Evolutionary conservation across 2,888 invertebrate species (phyloP).

Genomic region (Julus scandinavius): DNA sequence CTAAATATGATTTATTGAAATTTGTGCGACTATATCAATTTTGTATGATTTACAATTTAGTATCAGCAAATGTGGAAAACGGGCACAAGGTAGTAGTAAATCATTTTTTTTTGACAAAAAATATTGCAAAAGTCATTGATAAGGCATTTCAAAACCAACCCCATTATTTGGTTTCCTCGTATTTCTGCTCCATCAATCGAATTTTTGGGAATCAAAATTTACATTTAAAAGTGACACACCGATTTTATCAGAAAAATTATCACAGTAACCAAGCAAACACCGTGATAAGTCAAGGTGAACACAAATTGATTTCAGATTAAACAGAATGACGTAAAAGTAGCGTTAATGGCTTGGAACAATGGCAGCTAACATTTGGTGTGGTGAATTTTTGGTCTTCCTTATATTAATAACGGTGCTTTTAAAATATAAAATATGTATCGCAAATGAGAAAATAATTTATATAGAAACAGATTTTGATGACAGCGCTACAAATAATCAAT

Average conservation of each 20-base stretch:
- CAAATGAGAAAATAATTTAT: neutral
- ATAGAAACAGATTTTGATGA: neutral
- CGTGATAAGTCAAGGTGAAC: constrained; percentile 26
- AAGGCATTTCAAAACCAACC: constrained; percentile 23
- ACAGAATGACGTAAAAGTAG: neutral
- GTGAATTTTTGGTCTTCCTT: neutral
- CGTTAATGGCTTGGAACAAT: constrained; percentile 10
- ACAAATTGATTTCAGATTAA: neutral
- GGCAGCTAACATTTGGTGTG: neutral
- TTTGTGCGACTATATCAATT: neutral
- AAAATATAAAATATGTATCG: neutral
- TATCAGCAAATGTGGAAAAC: neutral
- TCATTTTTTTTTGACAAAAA: neutral
- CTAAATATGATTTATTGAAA: neutral
- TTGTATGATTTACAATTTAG: neutral
- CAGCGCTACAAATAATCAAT: neutral
- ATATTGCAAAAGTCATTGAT: neutral
- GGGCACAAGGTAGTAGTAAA: neutral
- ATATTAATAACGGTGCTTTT: neutral
- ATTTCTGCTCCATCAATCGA: neutral
- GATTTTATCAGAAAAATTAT: neutral
- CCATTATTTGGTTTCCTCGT: neutral
- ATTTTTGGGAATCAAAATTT: neutral
- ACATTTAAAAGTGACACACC: neutral
- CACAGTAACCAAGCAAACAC: constrained; percentile 18